Evolutionary conservation across 35 echinoderm and acorn worm genomes (phyloP).

Genomic region (Chiridota heheva): DNA sequence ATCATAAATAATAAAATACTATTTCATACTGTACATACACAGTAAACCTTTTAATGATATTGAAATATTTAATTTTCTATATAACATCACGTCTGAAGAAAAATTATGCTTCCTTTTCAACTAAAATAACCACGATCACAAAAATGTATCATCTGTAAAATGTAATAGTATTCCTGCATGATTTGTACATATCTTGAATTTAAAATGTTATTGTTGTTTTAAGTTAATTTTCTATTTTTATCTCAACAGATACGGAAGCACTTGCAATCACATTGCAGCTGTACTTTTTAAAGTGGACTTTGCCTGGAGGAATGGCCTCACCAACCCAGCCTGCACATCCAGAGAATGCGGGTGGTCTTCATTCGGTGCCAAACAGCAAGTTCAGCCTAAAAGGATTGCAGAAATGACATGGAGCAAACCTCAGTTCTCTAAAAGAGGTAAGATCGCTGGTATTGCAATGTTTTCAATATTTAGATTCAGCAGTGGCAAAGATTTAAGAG

Average conservation of each 20-base stretch:
- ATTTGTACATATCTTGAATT: no score
- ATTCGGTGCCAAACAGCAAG: slow-evolving; percentile 16
- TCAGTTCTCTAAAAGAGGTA: slow-evolving; percentile 46
- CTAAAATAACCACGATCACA: no score
- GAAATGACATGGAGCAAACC: slow-evolving; percentile 53
- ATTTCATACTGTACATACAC: no score
- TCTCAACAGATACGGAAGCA: slow-evolving; percentile 15
- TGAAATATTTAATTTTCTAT: no score
- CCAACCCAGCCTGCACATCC: slow-evolving; percentile 61
- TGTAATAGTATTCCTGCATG: no score
- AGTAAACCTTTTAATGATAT: no score
- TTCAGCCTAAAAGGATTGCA: slow-evolving; percentile 9
- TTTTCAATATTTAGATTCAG: not conserved
- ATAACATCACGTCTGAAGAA: no score
- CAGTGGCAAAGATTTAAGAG: no score
- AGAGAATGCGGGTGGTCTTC: slow-evolving; percentile 48
- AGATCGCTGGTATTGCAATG: not conserved
- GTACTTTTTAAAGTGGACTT: slow-evolving; percentile 62
- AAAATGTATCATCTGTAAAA: no score
- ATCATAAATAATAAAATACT: no score
- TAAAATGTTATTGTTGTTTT: no score
- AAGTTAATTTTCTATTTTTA: not conserved
- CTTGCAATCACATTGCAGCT: slow-evolving; percentile 65
- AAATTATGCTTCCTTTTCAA: no score
- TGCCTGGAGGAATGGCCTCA: slow-evolving; percentile 56